These are phyloP conservation scores for Macroglossus sobrinus DNA, from an alignment of 2,113 vertebrate genomes.

Conservation along the genomic window DNA sequence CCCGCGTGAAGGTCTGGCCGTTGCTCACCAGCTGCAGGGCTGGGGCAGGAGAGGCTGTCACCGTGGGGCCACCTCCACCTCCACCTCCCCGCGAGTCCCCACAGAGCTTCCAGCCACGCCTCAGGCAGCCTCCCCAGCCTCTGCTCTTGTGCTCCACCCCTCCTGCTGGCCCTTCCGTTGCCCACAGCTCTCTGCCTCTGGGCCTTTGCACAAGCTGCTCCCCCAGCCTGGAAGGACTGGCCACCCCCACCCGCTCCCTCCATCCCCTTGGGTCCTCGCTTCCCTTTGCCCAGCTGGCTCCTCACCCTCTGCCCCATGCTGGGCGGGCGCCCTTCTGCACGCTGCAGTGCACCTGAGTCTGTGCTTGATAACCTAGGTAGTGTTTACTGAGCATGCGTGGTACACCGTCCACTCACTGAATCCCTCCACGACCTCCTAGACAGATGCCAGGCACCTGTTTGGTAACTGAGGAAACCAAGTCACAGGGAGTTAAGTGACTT, in stretches of 20 bases:
- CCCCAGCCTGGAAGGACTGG: neutral
- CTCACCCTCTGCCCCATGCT: neutral
- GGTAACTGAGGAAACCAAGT: neutral
- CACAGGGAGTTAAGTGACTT: neutral
- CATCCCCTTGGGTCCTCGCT: neutral
- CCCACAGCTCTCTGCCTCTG: neutral
- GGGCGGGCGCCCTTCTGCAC: rapidly evolving
- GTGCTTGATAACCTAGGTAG: neutral
- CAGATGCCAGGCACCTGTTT: neutral
- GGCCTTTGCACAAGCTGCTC: neutral
- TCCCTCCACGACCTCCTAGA: neutral
- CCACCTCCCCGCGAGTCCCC: neutral
- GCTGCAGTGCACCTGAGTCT: neutral
- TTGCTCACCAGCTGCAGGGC: neutral
- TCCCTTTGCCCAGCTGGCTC: neutral
- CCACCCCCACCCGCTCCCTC: neutral
- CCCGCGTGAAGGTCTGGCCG: neutral
- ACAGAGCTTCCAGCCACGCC: neutral
- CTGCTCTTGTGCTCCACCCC: rapidly evolving
- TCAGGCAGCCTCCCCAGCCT: neutral
- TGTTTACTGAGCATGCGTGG: rapidly evolving
- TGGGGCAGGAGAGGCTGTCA: neutral
- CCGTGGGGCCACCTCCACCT: rapidly evolving
- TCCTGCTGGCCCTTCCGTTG: neutral
- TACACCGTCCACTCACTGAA: neutral